Base-by-base conservation (phyloP, 2,113 vertebrate genomes). In the Choloepus hoffmanni region DNA sequence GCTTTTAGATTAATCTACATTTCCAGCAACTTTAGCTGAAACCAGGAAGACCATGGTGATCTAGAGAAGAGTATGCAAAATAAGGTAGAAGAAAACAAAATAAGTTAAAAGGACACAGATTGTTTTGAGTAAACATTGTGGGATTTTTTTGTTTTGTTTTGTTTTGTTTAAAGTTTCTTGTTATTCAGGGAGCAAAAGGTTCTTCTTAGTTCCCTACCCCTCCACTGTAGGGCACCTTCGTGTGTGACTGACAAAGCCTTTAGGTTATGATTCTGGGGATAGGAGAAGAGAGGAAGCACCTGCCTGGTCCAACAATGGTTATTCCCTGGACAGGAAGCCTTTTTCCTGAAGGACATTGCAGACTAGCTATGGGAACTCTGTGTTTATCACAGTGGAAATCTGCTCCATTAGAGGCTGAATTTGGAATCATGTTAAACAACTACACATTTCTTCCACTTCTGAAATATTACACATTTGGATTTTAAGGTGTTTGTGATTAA, bases 201-300 rank as follows among this genome's bases (percentile, higher is more conserved):
- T 77, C 62, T 90, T 94, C 33, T 45, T 93, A 87, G 48, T 89
- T 95, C 62, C 63, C 62, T 92, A 4, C 18, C 33, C 60, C n/a
- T 77, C 91, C 72, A 78, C 74, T 50, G 50, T 14, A 87, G 93
- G 63, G 43, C 45, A 79, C 70, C 60, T 82, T 97, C 95, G 62
- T 97, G 79, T 96, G 50, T 95, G 88, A 77, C 43, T 50, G 77
- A 97, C 94, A 96, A 96, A 96, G 85, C 96, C 79, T 95, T 87
- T 79, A 86, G 90, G 94, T 90, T 74, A 23, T 93, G 72, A 48
- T 84, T 96, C 60, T 93, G 60, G 92, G 96, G 89, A 90, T 97
- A 95, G 96, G 91, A 94, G 70, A 89, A 93, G 95, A 97, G 91
- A 98, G 98, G 98, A 99, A 99, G 86, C 99, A 99, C 98, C 98